Percentiles rank a stretch among this genome's conserved stretches.
phyloP scores from a whole-genome alignment of 1,140 invertebrate species.

The Manduca sexta region DNA sequence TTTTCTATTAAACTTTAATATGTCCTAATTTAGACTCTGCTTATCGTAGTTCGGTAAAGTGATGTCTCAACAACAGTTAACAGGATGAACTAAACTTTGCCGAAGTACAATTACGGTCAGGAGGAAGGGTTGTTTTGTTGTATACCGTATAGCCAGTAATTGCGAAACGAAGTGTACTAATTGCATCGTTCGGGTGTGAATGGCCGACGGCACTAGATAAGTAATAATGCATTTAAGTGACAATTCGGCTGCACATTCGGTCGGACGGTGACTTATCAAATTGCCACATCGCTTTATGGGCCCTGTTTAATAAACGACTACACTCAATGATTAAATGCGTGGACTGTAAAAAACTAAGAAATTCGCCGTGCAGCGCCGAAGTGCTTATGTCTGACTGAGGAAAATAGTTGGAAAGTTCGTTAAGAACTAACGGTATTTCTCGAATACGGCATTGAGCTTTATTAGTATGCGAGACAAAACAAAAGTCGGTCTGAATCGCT shows the following conservation, averaged over 20 bases:
- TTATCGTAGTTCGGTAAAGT: too few species aligned
- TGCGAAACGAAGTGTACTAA: constrained; percentile 28
- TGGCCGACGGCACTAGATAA: constrained; percentile 23
- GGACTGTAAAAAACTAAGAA: too few species aligned
- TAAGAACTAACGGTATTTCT: too few species aligned
- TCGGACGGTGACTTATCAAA: constrained; percentile 37
- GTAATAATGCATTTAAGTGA: constrained; percentile 39
- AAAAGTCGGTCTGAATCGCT: too few species aligned
- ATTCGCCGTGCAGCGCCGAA: too few species aligned
- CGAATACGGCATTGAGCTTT: too few species aligned
- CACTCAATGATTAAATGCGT: too few species aligned
- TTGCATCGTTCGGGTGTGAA: constrained; percentile 22
- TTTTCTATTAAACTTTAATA: too few species aligned
- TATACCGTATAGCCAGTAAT: constrained; percentile 15
- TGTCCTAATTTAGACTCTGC: too few species aligned
- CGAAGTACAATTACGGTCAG: constrained; percentile 1
- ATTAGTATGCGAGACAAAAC: too few species aligned
- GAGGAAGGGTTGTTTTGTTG: constrained; percentile 3
- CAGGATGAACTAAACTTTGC: constrained; percentile 4
- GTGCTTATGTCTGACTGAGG: too few species aligned
- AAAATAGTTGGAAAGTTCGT: too few species aligned
- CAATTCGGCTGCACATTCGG: constrained; percentile 25
- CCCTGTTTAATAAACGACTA: constrained; percentile 29
- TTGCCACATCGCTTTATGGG: constrained; percentile 41
- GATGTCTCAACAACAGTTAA: constrained; percentile 3